These are phyloP conservation scores for Leucophenga montana DNA, from an alignment of 2,888 invertebrate species.

Conservation along the genomic window DNA sequence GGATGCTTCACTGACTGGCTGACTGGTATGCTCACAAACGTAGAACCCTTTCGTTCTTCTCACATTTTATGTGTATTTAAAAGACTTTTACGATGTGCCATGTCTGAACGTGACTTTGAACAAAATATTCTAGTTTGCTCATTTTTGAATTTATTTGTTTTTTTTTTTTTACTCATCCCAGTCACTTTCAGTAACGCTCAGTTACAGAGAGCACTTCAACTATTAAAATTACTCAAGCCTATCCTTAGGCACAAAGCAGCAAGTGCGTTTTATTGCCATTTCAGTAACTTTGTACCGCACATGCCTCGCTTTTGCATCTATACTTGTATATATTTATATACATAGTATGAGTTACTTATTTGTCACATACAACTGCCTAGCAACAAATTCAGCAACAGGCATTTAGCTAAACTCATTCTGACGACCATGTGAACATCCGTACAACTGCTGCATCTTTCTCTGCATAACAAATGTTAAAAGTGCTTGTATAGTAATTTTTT, in stretches of 20 bases:
- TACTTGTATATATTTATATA: neutral
- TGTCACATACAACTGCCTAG: neutral
- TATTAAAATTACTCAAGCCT: slow-evolving; percentile 2
- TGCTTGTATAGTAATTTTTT: too few species aligned
- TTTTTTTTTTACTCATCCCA: neutral
- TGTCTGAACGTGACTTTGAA: slow-evolving; percentile 61
- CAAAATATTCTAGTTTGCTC: slow-evolving; percentile 49
- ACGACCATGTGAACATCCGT: too few species aligned
- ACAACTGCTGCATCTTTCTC: too few species aligned
- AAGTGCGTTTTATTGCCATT: slow-evolving; percentile 15
- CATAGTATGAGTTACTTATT: neutral
- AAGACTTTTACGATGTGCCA: slow-evolving; percentile 58
- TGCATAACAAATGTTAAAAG: too few species aligned
- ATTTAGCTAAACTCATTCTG: neutral
- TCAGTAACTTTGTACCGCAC: neutral
- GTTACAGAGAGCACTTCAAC: neutral
- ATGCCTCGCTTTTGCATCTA: neutral
- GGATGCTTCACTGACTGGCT: too few species aligned
- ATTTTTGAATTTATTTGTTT: neutral
- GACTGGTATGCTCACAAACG: neutral
- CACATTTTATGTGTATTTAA: slow-evolving; percentile 43
- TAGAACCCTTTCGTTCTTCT: slow-evolving; percentile 5
- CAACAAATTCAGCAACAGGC: slow-evolving; percentile 3
- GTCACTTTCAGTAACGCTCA: neutral
- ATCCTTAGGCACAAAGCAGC: slow-evolving; percentile 4